Evolutionary conservation across 2,888 invertebrate genomes (phyloP).

Genomic region (Drosophila multiciliata): DNA sequence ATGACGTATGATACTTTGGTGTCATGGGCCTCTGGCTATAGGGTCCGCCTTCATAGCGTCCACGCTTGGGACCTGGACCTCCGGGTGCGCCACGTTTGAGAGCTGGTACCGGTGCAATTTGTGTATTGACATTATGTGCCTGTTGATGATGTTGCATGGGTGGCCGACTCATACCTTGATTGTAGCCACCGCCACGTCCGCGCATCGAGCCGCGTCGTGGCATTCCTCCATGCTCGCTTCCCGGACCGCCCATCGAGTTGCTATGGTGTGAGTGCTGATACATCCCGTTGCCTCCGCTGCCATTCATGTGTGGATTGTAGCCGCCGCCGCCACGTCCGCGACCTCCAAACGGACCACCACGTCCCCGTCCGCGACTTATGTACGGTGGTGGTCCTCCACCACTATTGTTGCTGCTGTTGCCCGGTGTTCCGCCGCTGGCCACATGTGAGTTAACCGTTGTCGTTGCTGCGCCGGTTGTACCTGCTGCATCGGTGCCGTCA

Average conservation of each 20-base stretch:
- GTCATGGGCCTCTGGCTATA: slow-evolving; percentile 83
- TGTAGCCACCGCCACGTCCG: slow-evolving; percentile 83
- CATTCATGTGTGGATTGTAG: slow-evolving; percentile 83
- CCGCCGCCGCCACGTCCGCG: slow-evolving; percentile 74
- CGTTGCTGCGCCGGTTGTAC: slow-evolving; percentile 29
- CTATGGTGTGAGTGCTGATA: slow-evolving; percentile 71
- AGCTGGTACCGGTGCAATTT: slow-evolving; percentile 84
- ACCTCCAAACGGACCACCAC: slow-evolving; percentile 79
- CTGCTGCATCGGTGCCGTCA: slow-evolving; percentile 47
- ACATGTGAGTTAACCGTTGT: slow-evolving; percentile 55
- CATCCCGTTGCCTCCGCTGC: slow-evolving; percentile 69
- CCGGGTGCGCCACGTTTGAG: slow-evolving; percentile 84
- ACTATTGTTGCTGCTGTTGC: slow-evolving; percentile 42
- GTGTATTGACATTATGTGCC: slow-evolving; percentile 83
- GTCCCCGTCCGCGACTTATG: slow-evolving; percentile 81
- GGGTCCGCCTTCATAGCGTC: slow-evolving; percentile 84
- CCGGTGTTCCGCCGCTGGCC: slow-evolving; percentile 50
- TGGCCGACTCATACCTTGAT: slow-evolving; percentile 83
- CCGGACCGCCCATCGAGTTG: slow-evolving; percentile 66
- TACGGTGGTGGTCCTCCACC: slow-evolving; percentile 66
- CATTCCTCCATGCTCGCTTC: slow-evolving; percentile 77
- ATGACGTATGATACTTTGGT: slow-evolving; percentile 83
- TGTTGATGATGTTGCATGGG: slow-evolving; percentile 80
- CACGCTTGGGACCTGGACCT: slow-evolving; percentile 85
- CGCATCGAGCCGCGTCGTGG: slow-evolving; percentile 82